A percentile compares a stretch with the other conserved stretches of the same genome.
Conservation (phyloP, 35 echinoderm and acorn worm species). For the Nesometra sesokonis region DNA sequence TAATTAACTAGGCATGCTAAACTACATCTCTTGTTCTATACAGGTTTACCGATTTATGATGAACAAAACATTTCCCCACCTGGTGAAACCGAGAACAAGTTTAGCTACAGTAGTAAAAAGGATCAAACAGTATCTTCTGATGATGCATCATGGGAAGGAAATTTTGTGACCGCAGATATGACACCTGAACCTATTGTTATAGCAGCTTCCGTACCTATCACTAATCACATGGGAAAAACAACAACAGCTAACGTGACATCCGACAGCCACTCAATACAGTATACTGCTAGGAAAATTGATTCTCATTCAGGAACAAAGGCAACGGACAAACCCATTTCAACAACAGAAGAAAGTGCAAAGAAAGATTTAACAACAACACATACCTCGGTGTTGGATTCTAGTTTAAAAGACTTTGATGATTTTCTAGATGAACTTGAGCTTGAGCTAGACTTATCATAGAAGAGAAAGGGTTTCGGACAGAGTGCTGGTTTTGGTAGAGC, state of each 20-base stretch:
- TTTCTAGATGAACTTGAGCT: neutral
- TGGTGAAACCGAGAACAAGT: neutral
- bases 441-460: neutral
- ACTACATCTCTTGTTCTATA: no score
- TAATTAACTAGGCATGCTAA: no score
- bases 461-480: no score
- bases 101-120: neutral
- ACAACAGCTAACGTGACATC: neutral
- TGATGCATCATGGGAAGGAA: neutral
- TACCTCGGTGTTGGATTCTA: neutral
- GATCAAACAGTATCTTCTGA: neutral
- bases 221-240: neutral
- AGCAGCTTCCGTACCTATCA: neutral
- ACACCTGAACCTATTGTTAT: neutral
- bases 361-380: neutral
- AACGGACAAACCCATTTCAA: neutral
- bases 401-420: neutral
- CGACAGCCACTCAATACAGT: no score
- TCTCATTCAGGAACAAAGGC: neutral
- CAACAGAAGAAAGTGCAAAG: neutral
- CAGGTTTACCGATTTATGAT: neutral
- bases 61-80: neutral
- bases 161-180: neutral
- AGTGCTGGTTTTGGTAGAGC: no score
- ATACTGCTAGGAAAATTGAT: no score